A percentile compares a stretch with the other conserved stretches of the same genome.
Conservation (phyloP, 2,113 vertebrate genomes). For the Melanotaenia duboulayi region DNA sequence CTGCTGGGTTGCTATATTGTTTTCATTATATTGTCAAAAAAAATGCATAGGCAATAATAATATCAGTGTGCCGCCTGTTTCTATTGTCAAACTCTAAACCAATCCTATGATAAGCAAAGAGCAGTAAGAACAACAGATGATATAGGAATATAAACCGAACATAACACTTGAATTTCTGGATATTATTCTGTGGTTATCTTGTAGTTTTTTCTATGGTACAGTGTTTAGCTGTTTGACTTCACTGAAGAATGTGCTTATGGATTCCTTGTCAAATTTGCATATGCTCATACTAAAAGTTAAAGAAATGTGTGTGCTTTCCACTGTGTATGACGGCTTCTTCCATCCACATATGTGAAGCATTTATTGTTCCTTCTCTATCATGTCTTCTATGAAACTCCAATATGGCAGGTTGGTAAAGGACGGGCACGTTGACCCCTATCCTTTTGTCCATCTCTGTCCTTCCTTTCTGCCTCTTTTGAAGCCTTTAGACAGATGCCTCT, state of each 20-base stretch:
- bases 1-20: background rate
- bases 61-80: slow-evolving; percentile 13
- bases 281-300: background rate
- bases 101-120: slow-evolving; percentile 5
- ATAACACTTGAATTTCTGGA: background rate
- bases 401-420: slow-evolving; percentile 38
- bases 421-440: slow-evolving; percentile 16
- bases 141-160: slow-evolving; percentile 24
- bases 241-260: background rate
- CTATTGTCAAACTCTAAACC: slow-evolving; percentile 10
- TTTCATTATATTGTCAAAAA: slow-evolving; percentile 23
- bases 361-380: background rate
- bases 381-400: background rate
- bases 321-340: rapidly evolving
- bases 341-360: background rate
- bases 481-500: slow-evolving; percentile 46
- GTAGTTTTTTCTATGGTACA: background rate
- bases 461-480: slow-evolving; percentile 41
- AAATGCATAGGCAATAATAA: slow-evolving; percentile 22
- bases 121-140: slow-evolving; percentile 9
- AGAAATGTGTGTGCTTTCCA: background rate
- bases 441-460: slow-evolving; percentile 35
- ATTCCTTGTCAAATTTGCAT: background rate
- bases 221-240: background rate
- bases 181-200: background rate